phyloP scores from a whole-genome alignment of 92 coral and sea anemone species.

The Zoanthus sansibaricus region DNA sequence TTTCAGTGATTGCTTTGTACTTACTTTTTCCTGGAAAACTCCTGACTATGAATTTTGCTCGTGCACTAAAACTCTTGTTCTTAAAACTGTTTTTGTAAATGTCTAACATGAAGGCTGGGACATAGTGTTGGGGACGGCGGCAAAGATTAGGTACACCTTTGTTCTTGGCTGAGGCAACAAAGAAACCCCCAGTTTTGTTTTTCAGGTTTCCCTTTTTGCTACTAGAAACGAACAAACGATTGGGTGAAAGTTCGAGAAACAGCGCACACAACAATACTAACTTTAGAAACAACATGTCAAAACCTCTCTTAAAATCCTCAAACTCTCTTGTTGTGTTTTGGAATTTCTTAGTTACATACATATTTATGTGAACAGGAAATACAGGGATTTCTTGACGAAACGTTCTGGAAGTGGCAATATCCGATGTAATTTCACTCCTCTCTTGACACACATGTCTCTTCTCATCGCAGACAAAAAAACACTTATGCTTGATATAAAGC shows the following conservation, averaged over 20 bases:
- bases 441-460: slow-evolving; percentile 17
- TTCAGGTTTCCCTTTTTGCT: background rate
- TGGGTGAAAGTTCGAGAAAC: background rate
- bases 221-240: background rate
- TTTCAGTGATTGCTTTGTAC: background rate
- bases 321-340: background rate
- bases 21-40: slow-evolving; percentile 20
- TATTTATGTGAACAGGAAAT: slow-evolving; percentile 23
- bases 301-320: background rate
- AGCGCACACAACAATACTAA: background rate
- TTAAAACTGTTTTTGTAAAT: background rate
- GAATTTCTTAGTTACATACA: background rate
- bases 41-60: background rate
- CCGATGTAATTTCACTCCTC: slow-evolving; percentile 36
- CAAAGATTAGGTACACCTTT: background rate
- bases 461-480: slow-evolving; percentile 2
- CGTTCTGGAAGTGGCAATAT: background rate
- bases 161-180: background rate
- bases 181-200: background rate
- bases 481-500: background rate
- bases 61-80: background rate
- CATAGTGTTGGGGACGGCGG: background rate
- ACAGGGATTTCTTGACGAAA: background rate
- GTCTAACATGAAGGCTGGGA: background rate
- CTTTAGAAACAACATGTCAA: background rate